phyloP scores from a whole-genome alignment of 2,113 vertebrate species.

The Puntigrus tetrazona region DNA sequence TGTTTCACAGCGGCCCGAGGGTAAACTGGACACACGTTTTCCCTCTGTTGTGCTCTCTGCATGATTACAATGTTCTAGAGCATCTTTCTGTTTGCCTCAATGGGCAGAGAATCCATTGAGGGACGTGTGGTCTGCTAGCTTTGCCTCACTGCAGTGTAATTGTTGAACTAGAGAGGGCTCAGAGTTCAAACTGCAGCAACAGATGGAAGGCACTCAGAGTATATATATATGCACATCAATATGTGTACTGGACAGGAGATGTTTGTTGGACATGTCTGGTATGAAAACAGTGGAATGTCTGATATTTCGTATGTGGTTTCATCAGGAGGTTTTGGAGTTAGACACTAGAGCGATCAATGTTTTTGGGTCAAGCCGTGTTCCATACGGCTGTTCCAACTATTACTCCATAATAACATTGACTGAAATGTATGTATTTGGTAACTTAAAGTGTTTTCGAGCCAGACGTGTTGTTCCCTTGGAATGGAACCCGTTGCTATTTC shows the following conservation, averaged over 20 bases:
- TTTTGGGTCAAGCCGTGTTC: neutral
- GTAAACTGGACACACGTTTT: slow-evolving; percentile 27
- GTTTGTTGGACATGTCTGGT: slow-evolving; percentile 32
- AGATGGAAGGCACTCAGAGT: slow-evolving; percentile 41
- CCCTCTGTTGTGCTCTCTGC: slow-evolving; percentile 31
- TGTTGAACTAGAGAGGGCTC: slow-evolving; percentile 44
- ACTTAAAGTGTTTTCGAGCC: neutral
- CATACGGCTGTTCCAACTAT: neutral
- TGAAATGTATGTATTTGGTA: neutral
- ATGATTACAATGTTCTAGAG: neutral
- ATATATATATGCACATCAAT: slow-evolving; percentile 34
- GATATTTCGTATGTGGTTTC: neutral
- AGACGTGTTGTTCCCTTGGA: too few relatives aligned
- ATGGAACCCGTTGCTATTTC: neutral
- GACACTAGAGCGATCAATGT: neutral
- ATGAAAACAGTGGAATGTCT: slow-evolving; percentile 33
- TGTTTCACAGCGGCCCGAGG: slow-evolving; percentile 22
- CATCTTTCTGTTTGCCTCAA: neutral
- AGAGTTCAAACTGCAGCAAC: slow-evolving; percentile 43
- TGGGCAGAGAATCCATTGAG: neutral
- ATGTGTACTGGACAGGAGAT: slow-evolving; percentile 29
- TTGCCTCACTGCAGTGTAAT: slow-evolving; percentile 44
- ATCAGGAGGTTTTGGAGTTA: neutral
- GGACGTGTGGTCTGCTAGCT: slow-evolving; percentile 4
- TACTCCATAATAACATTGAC: neutral